Percentiles rank a stretch among this genome's conserved stretches.
phyloP scores from a whole-genome alignment of 2,113 vertebrate species.

The Xiphias gladius region DNA sequence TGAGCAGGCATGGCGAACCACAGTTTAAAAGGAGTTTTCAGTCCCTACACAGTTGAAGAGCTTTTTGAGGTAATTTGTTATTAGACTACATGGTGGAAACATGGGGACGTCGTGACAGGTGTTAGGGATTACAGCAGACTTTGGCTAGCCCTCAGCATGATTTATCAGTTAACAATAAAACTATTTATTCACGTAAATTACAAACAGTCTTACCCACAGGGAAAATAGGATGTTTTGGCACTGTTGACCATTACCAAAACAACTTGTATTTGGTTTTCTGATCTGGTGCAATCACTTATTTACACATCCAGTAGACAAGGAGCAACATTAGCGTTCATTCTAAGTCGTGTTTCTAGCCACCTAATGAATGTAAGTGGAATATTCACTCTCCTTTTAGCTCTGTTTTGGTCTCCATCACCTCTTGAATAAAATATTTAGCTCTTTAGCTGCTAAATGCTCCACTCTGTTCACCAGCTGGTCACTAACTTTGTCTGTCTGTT shows the following conservation, averaged over 20 bases:
- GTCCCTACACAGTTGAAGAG: background rate
- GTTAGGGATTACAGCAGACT: background rate
- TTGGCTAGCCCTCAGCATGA: no score
- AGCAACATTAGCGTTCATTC: no score
- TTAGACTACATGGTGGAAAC: background rate
- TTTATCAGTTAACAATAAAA: background rate
- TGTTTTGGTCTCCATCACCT: no score
- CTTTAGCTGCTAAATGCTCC: no score
- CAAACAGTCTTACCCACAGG: background rate
- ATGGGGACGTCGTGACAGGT: background rate
- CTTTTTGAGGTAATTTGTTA: constrained; percentile 8
- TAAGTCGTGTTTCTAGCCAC: no score
- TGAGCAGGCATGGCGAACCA: constrained; percentile 12
- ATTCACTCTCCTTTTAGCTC: no score
- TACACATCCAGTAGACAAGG: no score
- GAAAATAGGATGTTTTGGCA: background rate
- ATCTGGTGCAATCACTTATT: background rate
- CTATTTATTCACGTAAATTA: background rate
- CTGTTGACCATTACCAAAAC: background rate
- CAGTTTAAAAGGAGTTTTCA: constrained; percentile 6
- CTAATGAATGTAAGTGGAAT: no score
- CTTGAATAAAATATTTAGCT: no score
- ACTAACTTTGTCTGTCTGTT: no score
- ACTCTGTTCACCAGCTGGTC: no score
- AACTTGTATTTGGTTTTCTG: background rate